Evolutionary conservation across 53 echinoderm and acorn worm species (phyloP), one percentile per base, ranked within the genome.

Genomic region (Holothuria leucospilota): DNA sequence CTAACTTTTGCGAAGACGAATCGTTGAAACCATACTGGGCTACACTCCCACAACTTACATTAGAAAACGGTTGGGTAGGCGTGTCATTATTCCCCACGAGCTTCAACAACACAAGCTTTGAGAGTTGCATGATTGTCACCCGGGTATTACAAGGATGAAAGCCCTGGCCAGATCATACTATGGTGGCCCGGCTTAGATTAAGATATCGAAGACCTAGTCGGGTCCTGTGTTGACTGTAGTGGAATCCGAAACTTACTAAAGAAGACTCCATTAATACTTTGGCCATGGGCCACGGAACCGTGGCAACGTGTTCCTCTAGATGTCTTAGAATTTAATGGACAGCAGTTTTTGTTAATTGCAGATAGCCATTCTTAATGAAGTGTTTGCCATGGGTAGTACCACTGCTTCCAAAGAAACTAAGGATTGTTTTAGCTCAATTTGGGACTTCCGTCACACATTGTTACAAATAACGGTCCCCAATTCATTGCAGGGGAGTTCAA

Each of bases 321-420:
- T 72, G 85, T 85, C 80, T 85, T 80, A 23, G 83, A 78, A 56
- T 1, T 78, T 29, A 53, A 56, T 56, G 78, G 78, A 8, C 78
- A 78, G 58, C 78, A 78, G 16, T 59, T 78, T 78, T 59, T 59
- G 6, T 24, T 78, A 14, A n/a, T 92, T 8, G 81, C 85, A 2
- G 88, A 92, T 56, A 88, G 89, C 29, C 86, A 86, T 52, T 86
- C 86, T 40, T 89, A 92, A 49, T 92, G 89, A 92, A 51, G 92
- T 86, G 1, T 62, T 72, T 69, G 86, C 89, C 12, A 89, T 89
- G 89, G 63, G 62, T 30, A 91, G 73, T 65, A 88, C 82, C 20
- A 91, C 84, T 4, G 42, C 87, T 25, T 56, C 51, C 13, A 66
- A 71, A 87, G 49, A 60, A 68, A 41, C 63, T 87, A 29, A 71